Percentiles rank a stretch among this genome's conserved stretches.
phyloP scores from a whole-genome alignment of 2,888 invertebrate genomes.

The Amorpha juglandis region DNA sequence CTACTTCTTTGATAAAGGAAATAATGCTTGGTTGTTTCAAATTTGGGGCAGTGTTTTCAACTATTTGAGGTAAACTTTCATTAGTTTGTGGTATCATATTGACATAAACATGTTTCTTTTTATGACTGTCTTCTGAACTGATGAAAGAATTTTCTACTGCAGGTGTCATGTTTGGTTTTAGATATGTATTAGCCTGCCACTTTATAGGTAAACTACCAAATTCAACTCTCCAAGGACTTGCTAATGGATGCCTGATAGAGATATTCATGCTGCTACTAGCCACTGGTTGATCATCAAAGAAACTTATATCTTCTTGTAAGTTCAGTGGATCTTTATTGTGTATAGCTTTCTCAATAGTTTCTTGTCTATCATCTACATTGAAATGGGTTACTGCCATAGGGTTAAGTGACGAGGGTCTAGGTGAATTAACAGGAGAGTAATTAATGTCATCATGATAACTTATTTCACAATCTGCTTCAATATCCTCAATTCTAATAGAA shows the following conservation, averaged over 20 bases:
- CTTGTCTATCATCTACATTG: slow-evolving; percentile 12
- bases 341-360: slow-evolving; percentile 35
- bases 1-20: slow-evolving; percentile 73
- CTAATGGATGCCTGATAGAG: slow-evolving; percentile 62
- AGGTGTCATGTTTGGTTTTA: slow-evolving; percentile 80
- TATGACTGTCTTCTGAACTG: slow-evolving; percentile 57
- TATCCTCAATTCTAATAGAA: slow-evolving; percentile 69
- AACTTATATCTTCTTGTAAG: slow-evolving; percentile 64
- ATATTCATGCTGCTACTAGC: slow-evolving; percentile 76
- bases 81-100: slow-evolving; percentile 57
- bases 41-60: slow-evolving; percentile 49
- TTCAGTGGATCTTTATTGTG: slow-evolving; percentile 63
- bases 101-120: slow-evolving; percentile 77
- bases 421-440: slow-evolving; percentile 73
- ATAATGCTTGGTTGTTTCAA: slow-evolving; percentile 78
- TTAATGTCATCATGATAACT: slow-evolving; percentile 57
- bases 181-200: slow-evolving; percentile 75
- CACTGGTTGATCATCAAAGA: slow-evolving; percentile 74
- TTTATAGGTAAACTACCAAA: slow-evolving; percentile 72
- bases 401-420: slow-evolving; percentile 40
- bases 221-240: slow-evolving; percentile 79
- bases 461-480: slow-evolving; percentile 68
- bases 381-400: slow-evolving; percentile 5
- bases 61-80: slow-evolving; percentile 54
- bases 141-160: slow-evolving; percentile 76